These are phyloP conservation scores for Hydroisotoma schaefferi DNA, from an alignment of 2,888 invertebrate genomes.

Conservation along the genomic window DNA sequence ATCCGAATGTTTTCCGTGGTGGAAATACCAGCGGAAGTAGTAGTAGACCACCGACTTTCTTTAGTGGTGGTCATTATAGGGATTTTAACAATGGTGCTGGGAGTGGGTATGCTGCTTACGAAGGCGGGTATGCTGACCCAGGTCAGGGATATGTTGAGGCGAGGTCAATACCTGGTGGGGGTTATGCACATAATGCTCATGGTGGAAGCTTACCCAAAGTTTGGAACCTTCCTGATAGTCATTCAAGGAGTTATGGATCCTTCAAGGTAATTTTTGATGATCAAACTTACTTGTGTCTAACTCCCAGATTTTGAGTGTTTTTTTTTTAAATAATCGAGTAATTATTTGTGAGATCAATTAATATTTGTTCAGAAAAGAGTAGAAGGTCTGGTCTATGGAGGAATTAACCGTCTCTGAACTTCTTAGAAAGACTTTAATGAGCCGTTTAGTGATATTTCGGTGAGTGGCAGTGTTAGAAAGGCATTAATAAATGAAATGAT, in stretches of 20 bases:
- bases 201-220: not conserved
- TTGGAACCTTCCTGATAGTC: slow-evolving; percentile 21
- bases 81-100: not conserved
- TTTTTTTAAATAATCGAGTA: not conserved
- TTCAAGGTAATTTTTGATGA: slow-evolving; percentile 39
- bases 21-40: not conserved
- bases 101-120: not conserved
- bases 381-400: not conserved
- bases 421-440: not conserved
- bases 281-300: not conserved
- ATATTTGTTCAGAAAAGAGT: not conserved
- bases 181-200: not conserved
- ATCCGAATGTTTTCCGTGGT: not conserved
- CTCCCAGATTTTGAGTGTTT: not conserved
- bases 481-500: too few relatives aligned
- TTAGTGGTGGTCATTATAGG: not conserved
- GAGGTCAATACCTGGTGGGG: not conserved
- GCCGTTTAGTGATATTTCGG: too few relatives aligned
- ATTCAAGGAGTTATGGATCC: slow-evolving; percentile 41
- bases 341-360: too few relatives aligned
- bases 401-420: too few relatives aligned
- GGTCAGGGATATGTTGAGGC: not conserved
- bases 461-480: too few relatives aligned
- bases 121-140: too few relatives aligned
- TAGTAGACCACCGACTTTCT: too few relatives aligned